These are phyloP conservation scores for Tichodroma muraria DNA, from an alignment of 2,113 vertebrate genomes.

Conservation along the genomic window DNA sequence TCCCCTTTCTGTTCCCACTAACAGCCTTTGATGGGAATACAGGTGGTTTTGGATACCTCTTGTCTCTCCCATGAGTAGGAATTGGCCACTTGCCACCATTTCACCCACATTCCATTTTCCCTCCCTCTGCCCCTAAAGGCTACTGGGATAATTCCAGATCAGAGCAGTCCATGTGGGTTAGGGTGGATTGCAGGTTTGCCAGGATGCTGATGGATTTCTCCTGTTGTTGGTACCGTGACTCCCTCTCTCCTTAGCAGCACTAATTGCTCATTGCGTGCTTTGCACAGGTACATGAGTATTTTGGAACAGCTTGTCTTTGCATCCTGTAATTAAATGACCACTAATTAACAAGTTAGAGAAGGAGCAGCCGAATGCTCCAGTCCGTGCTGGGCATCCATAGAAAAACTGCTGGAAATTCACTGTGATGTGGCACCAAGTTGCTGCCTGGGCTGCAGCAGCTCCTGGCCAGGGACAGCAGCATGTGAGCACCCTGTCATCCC, in stretches of 20 bases:
- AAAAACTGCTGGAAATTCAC: not conserved
- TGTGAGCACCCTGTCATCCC: not conserved
- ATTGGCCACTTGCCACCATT: not conserved
- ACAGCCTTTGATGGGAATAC: not conserved
- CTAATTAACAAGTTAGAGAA: fast-evolving
- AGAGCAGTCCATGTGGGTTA: not conserved
- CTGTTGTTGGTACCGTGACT: not conserved
- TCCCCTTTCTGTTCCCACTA: not conserved
- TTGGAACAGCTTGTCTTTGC: not conserved
- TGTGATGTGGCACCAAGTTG: not conserved
- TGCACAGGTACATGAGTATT: not conserved
- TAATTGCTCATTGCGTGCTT: not conserved
- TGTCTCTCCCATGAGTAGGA: fast-evolving
- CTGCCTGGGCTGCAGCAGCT: not conserved
- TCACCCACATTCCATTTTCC: not conserved
- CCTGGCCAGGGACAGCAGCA: fast-evolving
- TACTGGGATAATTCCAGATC: not conserved
- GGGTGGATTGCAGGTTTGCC: not conserved
- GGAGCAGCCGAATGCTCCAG: not conserved
- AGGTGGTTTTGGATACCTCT: fast-evolving
- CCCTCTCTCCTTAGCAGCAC: not conserved
- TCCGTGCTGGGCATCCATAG: fast-evolving
- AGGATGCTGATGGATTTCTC: not conserved
- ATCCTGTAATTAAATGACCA: not conserved
- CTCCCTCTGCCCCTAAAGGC: not conserved